phyloP scores from a whole-genome alignment of 2,888 invertebrate genomes.

The Acanthococcus lagerstroemiae region DNA sequence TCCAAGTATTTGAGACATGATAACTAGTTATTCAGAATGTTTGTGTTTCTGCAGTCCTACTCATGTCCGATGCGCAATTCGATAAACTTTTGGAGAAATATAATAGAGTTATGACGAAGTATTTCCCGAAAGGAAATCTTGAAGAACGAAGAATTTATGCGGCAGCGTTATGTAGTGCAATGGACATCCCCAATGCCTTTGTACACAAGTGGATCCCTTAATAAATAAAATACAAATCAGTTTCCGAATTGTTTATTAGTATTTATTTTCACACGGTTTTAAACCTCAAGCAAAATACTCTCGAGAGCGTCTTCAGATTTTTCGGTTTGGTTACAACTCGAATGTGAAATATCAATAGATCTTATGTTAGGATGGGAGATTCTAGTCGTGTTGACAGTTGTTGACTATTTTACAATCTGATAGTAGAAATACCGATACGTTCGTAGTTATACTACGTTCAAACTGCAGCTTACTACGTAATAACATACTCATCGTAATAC shows the following conservation, averaged over 20 bases:
- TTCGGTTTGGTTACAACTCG: neutral
- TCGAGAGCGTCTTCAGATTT: neutral
- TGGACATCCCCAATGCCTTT: neutral
- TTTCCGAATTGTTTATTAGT: neutral
- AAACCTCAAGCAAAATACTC: neutral
- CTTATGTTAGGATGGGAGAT: conserved; percentile 4
- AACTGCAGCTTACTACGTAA: conserved; percentile 14
- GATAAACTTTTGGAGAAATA: neutral
- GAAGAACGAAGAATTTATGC: neutral
- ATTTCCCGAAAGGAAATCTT: neutral
- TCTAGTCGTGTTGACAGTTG: conserved; percentile 5
- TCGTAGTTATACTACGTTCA: neutral
- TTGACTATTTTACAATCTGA: conserved; percentile 14
- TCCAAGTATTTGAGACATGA: neutral
- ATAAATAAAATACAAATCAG: neutral
- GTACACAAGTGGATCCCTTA: neutral
- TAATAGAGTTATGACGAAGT: neutral
- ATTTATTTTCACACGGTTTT: neutral
- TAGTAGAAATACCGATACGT: conserved; percentile 5
- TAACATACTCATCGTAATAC: conserved; percentile 9
- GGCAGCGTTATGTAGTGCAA: neutral
- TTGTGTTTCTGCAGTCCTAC: neutral
- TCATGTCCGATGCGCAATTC: neutral
- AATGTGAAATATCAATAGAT: conserved; percentile 4
- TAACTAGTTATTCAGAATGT: neutral